A percentile compares a stretch with the other conserved stretches of the same genome.
Conservation (phyloP, 2,113 vertebrate species). For the Clarias macrocephalus region DNA sequence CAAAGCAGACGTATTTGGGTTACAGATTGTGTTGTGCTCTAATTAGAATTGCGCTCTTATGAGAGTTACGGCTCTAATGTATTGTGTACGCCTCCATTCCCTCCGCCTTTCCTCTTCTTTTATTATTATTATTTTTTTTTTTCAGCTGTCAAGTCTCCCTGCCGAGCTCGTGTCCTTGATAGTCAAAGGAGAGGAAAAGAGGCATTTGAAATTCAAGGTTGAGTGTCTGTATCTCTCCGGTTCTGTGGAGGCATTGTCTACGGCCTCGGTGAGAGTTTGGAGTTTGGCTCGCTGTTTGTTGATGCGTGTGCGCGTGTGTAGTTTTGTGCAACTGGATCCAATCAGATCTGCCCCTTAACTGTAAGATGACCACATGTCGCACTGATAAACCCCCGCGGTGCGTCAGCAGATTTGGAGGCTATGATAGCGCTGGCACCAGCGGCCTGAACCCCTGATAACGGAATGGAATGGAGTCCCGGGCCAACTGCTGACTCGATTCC, state of each 20-base stretch:
- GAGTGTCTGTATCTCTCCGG: constrained; percentile 43
- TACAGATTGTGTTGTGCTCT: constrained; percentile 34
- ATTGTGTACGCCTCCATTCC: background rate
- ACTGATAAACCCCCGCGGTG: constrained; percentile 25
- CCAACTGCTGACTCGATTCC: constrained; percentile 20
- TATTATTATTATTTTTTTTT: background rate
- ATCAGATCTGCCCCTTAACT: constrained; percentile 33
- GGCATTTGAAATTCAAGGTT: constrained; percentile 48
- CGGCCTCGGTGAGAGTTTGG: constrained; percentile 34
- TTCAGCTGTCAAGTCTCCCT: constrained; percentile 46
- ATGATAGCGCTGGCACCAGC: constrained; percentile 22
- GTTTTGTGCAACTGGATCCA: constrained; percentile 12
- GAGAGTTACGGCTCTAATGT: constrained; percentile 27
- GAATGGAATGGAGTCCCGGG: background rate
- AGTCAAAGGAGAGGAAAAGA: constrained; percentile 43
- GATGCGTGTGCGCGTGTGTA: background rate
- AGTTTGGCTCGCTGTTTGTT: constrained; percentile 40
- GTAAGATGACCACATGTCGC: constrained; percentile 39
- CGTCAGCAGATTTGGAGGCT: constrained; percentile 36
- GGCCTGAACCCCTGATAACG: constrained; percentile 33
- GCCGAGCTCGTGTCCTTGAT: constrained; percentile 47
- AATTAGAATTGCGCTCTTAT: constrained; percentile 21
- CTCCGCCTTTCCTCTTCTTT: constrained; percentile 1
- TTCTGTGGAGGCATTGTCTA: constrained; percentile 44
- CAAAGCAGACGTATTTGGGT: constrained; percentile 33